These are phyloP conservation scores for Leucopsar rothschildi DNA, from an alignment of 2,113 vertebrate genomes.

Conservation along the genomic window DNA sequence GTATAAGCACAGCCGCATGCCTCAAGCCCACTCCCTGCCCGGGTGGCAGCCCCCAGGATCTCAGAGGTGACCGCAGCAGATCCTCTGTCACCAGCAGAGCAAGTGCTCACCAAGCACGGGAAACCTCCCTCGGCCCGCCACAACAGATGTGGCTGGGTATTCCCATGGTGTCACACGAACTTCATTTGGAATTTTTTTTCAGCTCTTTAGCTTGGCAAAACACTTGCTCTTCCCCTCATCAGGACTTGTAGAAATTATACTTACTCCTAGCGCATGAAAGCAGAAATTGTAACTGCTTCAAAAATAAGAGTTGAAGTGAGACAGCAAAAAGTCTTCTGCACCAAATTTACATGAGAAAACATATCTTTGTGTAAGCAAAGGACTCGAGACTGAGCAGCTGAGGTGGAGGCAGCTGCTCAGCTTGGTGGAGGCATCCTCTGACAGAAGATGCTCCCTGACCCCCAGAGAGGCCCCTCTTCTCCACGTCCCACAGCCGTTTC, in stretches of 20 bases:
- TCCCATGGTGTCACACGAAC: background rate
- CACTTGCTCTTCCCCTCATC: background rate
- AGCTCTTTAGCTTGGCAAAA: background rate
- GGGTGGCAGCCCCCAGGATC: background rate
- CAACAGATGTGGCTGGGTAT: background rate
- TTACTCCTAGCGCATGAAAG: background rate
- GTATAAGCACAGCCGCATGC: background rate
- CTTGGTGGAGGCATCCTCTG: background rate
- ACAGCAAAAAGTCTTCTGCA: background rate
- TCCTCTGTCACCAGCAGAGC: background rate
- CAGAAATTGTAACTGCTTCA: background rate
- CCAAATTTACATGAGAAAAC: background rate
- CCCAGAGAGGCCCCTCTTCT: slow-evolving; percentile 32
- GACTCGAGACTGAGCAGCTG: background rate
- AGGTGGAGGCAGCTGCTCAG: background rate
- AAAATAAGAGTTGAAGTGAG: background rate
- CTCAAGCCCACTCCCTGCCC: accelerated
- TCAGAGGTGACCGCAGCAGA: accelerated
- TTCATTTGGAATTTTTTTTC: background rate
- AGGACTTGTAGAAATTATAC: background rate
- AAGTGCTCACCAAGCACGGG: accelerated
- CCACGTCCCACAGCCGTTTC: background rate
- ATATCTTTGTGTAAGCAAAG: background rate
- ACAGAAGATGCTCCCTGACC: background rate
- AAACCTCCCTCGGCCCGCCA: accelerated